Percentiles rank a stretch among this genome's conserved stretches.
These are phyloP conservation scores for Chrysogorgia sp. DNA, from an alignment of 92 coral and sea anemone genomes.

Conservation along the genomic window DNA sequence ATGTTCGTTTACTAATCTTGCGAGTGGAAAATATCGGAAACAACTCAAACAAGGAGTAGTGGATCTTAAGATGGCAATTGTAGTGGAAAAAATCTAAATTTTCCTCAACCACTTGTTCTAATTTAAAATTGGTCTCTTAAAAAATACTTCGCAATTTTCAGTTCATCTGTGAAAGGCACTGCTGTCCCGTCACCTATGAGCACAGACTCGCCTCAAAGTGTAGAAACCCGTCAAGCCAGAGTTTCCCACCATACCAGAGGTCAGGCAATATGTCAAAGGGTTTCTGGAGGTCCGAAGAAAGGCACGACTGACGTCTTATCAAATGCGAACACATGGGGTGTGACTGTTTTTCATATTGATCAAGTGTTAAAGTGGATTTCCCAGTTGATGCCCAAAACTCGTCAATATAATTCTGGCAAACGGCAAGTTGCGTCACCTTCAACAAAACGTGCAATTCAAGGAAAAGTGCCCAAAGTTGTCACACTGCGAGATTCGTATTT, in stretches of 20 bases:
- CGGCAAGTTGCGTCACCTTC: conserved; percentile 9
- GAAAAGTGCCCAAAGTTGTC: conserved; percentile 67
- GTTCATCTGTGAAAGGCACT: conserved; percentile 73
- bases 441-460: conserved; percentile 62
- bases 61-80: too few species aligned
- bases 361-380: conserved; percentile 61
- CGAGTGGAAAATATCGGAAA: too few species aligned
- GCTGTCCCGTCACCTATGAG: conserved; percentile 80
- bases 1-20: too few species aligned
- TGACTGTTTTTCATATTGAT: conserved; percentile 67
- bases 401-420: conserved; percentile 55
- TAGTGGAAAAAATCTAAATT: too few species aligned
- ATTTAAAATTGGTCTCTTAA: neutral
- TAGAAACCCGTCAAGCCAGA: conserved; percentile 59
- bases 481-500: conserved; percentile 76
- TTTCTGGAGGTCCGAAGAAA: conserved; percentile 60
- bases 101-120: too few species aligned
- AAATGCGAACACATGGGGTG: conserved; percentile 92
- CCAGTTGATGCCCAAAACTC: conserved; percentile 45
- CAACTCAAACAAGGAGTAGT: too few species aligned
- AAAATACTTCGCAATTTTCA: conserved; percentile 15
- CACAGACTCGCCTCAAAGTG: conserved; percentile 86
- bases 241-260: conserved; percentile 76
- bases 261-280: conserved; percentile 71
- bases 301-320: conserved; percentile 81